Evolutionary conservation across 2,113 vertebrate species (phyloP).

Genomic region (Pterocles orientalis): DNA sequence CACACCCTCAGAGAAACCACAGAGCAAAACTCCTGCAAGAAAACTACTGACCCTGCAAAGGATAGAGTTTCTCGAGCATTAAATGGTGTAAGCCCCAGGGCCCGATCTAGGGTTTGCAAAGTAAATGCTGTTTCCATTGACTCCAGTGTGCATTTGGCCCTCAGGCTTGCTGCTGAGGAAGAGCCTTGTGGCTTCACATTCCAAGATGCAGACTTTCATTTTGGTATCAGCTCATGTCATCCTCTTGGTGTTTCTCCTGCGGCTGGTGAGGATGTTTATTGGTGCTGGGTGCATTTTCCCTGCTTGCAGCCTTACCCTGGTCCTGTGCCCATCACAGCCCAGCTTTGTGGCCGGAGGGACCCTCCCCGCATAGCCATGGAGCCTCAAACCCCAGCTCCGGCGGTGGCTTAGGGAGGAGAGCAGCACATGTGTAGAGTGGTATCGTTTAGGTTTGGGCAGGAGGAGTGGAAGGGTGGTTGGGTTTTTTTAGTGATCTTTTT

Average conservation of each 20-base stretch:
- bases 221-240: rapidly evolving
- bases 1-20: neutral
- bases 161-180: neutral
- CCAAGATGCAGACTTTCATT: neutral
- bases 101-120: neutral
- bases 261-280: neutral
- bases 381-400: neutral
- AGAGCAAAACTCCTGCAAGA: neutral
- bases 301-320: neutral
- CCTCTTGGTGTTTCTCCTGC: rapidly evolving
- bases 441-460: neutral
- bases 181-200: neutral
- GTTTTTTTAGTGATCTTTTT: neutral
- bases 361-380: rapidly evolving
- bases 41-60: neutral
- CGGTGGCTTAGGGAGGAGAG: neutral
- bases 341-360: neutral
- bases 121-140: neutral
- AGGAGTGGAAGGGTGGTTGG: neutral
- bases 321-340: neutral
- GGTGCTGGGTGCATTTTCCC: neutral
- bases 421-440: neutral
- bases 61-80: neutral
- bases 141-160: neutral
- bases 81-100: neutral